Base-by-base conservation (phyloP, 2,797 vertebrate species). In the Paguma larvata region DNA sequence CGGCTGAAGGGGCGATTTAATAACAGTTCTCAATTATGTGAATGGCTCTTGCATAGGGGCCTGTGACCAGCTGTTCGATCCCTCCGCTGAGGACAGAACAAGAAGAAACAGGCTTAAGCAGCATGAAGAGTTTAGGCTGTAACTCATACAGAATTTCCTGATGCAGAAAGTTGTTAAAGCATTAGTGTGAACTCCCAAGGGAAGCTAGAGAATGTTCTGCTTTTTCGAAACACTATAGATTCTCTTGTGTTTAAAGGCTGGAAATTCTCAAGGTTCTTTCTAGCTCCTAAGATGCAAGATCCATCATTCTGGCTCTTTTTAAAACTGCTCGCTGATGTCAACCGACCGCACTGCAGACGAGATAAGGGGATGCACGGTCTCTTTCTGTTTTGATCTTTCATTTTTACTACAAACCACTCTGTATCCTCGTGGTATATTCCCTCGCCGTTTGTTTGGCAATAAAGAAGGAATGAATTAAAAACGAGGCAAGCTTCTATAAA, bases 21-120 rank as follows among this genome's bases (percentile, higher is more conserved):
- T 96, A 97, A 96, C 79, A 90, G 51, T 97, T 98, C 97, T 96
- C 96, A 94, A 96, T 97, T 97, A 97, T 62, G 83, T 91, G 93
- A 96, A 86, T 92, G 89, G 84, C 67, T 97, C 77, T 91, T 78
- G 38, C 82, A 92, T 1, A 92, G 91, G 86, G 93, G 72, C 93
- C 85, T 93, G 94, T 90, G 96, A 94, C 96, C 96, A 97, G 95
- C 95, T 98, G 98, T 97, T 97, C 32, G 0, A 67, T 96, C 59
- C 73, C 88, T 95, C 94, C 83, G 83, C 79, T 46, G 84, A 97
- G 97, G 94, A 91, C 77, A 92, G 89, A 96, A 97, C 89, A 97
- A 95, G 97, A 95, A 92, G 94, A 96, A 97, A 97, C 92, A 96
- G 82, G 95, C 95, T 91, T 94, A 97, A 94, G 88, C 78, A 93